Conservation (phyloP, 2,888 invertebrate genomes). For the Campaea margaritaria region DNA sequence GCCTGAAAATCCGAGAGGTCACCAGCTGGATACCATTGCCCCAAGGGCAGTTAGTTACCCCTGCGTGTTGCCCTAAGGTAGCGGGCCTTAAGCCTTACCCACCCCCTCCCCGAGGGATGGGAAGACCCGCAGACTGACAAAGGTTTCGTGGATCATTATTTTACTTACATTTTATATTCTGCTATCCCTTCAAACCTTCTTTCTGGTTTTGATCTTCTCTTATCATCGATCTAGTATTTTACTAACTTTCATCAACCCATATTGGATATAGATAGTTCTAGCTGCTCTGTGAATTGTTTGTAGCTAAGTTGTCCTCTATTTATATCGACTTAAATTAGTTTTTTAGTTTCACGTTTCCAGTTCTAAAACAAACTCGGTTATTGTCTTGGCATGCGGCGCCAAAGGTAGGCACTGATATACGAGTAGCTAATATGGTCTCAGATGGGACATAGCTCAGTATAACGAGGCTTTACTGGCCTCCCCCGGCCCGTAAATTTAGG, state of each 20-base stretch:
- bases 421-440: slow-evolving; percentile 62
- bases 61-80: no score
- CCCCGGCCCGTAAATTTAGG: slow-evolving; percentile 75
- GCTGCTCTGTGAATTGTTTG: slow-evolving; percentile 17
- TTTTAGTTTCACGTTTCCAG: slow-evolving; percentile 5
- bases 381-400: slow-evolving; percentile 44
- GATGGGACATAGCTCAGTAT: slow-evolving; percentile 77
- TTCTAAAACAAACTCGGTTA: slow-evolving; percentile 29
- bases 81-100: no score
- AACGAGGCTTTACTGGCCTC: slow-evolving; percentile 81
- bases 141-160: no score
- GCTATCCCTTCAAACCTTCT: no score
- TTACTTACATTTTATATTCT: no score
- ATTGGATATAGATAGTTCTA: slow-evolving; percentile 1
- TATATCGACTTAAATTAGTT: slow-evolving; percentile 17
- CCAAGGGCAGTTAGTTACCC: no score
- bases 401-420: slow-evolving; percentile 53
- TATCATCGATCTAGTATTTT: slow-evolving; percentile 2
- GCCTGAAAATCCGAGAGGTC: no score
- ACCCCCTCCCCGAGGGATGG: no score
- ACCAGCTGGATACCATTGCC: no score
- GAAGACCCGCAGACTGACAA: no score
- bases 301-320: slow-evolving; percentile 31
- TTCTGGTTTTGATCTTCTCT: background rate
- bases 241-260: slow-evolving; percentile 1